phyloP scores from a whole-genome alignment of 2,113 vertebrate species.

The Miniopterus natalensis region DNA sequence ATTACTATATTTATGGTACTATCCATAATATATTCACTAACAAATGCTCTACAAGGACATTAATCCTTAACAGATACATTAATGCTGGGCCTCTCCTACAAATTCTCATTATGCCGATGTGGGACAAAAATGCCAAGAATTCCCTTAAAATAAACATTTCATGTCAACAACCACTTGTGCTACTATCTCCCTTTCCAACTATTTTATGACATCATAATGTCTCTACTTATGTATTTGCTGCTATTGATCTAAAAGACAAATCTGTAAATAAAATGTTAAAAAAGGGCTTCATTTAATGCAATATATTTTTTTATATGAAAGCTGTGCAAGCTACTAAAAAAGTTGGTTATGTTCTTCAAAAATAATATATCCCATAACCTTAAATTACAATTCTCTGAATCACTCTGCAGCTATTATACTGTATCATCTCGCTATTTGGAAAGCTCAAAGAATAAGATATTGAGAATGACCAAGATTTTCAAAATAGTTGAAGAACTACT shows the following conservation, averaged over 20 bases:
- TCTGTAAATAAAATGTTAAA: constrained; percentile 27
- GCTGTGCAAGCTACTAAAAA: neutral
- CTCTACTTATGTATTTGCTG: neutral
- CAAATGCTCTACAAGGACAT: constrained; percentile 49
- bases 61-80: constrained; percentile 58
- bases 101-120: constrained; percentile 62
- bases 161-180: constrained; percentile 23
- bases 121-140: constrained; percentile 70
- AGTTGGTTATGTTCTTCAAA: constrained; percentile 23
- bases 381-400: neutral
- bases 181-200: neutral
- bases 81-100: constrained; percentile 7
- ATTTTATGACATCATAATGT: constrained; percentile 18
- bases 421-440: constrained; percentile 26
- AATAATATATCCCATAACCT: constrained; percentile 27
- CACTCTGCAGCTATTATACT: neutral
- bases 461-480: constrained; percentile 18
- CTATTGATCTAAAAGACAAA: constrained; percentile 22
- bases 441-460: constrained; percentile 3
- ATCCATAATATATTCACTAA: constrained; percentile 57
- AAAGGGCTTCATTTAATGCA: neutral
- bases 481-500: neutral
- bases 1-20: constrained; percentile 59
- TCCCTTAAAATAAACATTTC: constrained; percentile 69
- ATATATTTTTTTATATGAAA: constrained; percentile 31